phyloP scores from a whole-genome alignment of 2,797 vertebrate genomes.

The Eulemur coronatus region DNA sequence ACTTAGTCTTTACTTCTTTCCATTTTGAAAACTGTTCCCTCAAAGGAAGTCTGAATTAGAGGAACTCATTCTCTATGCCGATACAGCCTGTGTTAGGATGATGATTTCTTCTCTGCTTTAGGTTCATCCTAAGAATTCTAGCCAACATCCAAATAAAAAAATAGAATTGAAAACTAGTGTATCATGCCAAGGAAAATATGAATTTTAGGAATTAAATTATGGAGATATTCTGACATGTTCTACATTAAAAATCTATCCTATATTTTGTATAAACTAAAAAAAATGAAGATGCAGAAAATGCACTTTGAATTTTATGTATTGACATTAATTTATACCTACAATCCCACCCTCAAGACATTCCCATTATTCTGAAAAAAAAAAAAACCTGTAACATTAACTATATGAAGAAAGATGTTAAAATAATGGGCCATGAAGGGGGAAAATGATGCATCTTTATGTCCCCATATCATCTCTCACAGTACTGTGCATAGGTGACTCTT shows the following conservation, averaged over 20 bases:
- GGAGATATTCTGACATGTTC: neutral
- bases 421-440: neutral
- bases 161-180: neutral
- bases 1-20: neutral
- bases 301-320: neutral
- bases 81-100: neutral
- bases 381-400: neutral
- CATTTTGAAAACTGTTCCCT: neutral
- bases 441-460: neutral
- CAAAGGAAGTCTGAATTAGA: neutral
- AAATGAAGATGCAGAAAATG: neutral
- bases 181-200: neutral
- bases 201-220: conserved; percentile 23
- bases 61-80: neutral
- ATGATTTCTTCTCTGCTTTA: neutral
- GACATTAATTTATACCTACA: neutral
- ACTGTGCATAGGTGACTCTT: neutral
- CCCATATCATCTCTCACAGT: neutral
- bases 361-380: neutral
- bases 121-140: neutral
- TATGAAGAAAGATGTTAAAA: neutral
- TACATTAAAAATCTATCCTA: neutral
- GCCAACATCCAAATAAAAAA: neutral
- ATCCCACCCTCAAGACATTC: neutral
- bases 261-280: neutral